Evolutionary conservation across 2,888 invertebrate genomes (phyloP).

Genomic region (Melanostoma mellinum): DNA sequence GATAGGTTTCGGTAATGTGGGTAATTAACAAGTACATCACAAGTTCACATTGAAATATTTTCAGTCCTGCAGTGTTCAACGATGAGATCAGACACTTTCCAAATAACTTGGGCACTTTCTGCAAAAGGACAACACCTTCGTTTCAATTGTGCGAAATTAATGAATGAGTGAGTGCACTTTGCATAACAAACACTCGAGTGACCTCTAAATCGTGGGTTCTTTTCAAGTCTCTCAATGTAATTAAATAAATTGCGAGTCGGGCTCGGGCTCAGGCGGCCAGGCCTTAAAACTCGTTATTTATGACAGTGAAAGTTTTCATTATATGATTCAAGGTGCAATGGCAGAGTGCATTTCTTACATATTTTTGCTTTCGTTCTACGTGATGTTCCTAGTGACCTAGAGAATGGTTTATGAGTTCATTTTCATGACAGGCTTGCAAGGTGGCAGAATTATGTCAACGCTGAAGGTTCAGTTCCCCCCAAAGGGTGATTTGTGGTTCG

Average conservation of each 20-base stretch:
- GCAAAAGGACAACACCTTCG: slow-evolving; percentile 44
- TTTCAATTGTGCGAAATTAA: slow-evolving; percentile 7
- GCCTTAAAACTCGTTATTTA: slow-evolving; percentile 39
- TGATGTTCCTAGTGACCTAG: slow-evolving; percentile 24
- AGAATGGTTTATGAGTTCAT: slow-evolving; percentile 43
- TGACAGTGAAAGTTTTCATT: slow-evolving; percentile 23
- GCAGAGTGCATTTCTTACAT: background rate
- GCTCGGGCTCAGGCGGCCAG: slow-evolving; percentile 16
- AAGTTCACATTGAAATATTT: slow-evolving; percentile 28
- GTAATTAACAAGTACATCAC: slow-evolving; percentile 51
- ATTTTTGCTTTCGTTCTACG: background rate
- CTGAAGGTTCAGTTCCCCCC: too few relatives aligned
- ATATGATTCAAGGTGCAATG: slow-evolving; percentile 37
- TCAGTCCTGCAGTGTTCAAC: slow-evolving; percentile 18
- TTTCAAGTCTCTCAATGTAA: background rate
- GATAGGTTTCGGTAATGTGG: slow-evolving; percentile 47
- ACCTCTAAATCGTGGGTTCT: slow-evolving; percentile 24
- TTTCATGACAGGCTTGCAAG: too few relatives aligned
- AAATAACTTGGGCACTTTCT: slow-evolving; percentile 33
- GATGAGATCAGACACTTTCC: slow-evolving; percentile 63
- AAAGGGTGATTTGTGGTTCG: too few relatives aligned
- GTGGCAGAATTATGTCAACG: too few relatives aligned
- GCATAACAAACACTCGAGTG: slow-evolving; percentile 36
- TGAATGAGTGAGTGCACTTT: slow-evolving; percentile 34
- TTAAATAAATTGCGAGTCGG: slow-evolving; percentile 5